Percentiles rank a stretch among this genome's conserved stretches.
These are phyloP conservation scores for Hipparchia semele DNA, from an alignment of 2,888 invertebrate species.

Conservation along the genomic window DNA sequence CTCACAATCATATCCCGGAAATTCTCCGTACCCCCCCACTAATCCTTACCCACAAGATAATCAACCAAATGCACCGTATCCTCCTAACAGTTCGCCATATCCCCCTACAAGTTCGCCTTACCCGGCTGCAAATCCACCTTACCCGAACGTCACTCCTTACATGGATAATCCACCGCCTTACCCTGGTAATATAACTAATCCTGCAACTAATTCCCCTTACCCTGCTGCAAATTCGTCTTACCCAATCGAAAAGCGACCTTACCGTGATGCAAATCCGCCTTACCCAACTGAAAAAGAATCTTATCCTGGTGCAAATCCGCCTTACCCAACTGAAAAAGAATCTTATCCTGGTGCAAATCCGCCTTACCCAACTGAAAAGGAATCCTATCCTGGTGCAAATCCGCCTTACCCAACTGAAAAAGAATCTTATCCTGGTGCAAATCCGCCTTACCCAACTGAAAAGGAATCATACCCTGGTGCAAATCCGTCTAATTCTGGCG, in stretches of 20 bases:
- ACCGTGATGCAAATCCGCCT: conserved; percentile 32
- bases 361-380: conserved; percentile 34
- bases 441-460: conserved; percentile 34
- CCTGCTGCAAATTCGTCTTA: conserved; percentile 35
- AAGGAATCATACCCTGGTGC: neutral
- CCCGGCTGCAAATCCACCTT: conserved; percentile 35
- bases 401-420: conserved; percentile 36
- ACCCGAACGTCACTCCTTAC: conserved; percentile 37
- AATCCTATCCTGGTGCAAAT: conserved; percentile 27
- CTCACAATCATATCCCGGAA: conserved; percentile 30
- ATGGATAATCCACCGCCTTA: conserved; percentile 33
- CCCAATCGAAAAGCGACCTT: conserved; percentile 31
- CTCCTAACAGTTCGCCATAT: conserved; percentile 18
- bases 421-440: conserved; percentile 36
- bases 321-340: conserved; percentile 28
- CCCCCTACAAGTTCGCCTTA: conserved; percentile 34
- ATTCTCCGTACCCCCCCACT: conserved; percentile 46
- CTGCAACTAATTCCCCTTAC: conserved; percentile 32
- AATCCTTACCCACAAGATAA: conserved; percentile 41
- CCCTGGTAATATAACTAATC: conserved; percentile 31
- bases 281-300: conserved; percentile 35
- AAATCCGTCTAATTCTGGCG: no score
- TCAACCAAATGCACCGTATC: conserved; percentile 38
- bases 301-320: conserved; percentile 36
- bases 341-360: conserved; percentile 24